These are phyloP conservation scores for Pseudopipra pipra DNA, from an alignment of 2,113 vertebrate species.

Conservation along the genomic window DNA sequence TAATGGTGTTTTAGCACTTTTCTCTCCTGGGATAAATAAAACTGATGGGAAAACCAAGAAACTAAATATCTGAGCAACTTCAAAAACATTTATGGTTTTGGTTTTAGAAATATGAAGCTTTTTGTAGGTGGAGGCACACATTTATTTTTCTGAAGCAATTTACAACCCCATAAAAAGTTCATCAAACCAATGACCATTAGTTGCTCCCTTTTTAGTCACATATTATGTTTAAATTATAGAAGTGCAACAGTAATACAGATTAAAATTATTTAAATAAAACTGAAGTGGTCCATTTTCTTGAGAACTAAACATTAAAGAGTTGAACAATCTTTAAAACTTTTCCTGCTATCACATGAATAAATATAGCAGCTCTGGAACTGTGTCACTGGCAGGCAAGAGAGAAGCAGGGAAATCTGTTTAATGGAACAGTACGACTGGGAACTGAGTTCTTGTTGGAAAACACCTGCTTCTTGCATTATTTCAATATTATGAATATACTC, in stretches of 20 bases:
- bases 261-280: background rate
- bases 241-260: background rate
- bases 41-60: constrained; percentile 9
- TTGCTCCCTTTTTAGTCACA: background rate
- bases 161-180: background rate
- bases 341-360: background rate
- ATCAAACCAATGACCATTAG: background rate
- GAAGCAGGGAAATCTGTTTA: background rate
- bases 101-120: background rate
- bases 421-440: constrained; percentile 25
- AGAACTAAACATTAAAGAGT: background rate
- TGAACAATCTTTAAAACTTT: background rate
- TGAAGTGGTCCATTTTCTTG: background rate
- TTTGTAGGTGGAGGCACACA: background rate
- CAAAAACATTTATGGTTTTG: background rate
- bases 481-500: background rate
- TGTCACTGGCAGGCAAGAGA: background rate
- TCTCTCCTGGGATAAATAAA: background rate
- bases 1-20: constrained; percentile 21
- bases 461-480: constrained; percentile 58
- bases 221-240: background rate
- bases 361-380: constrained; percentile 4
- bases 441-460: constrained; percentile 18
- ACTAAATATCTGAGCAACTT: background rate
- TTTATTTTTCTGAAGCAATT: constrained; percentile 1